phyloP scores from a whole-genome alignment of 2,113 vertebrate genomes.

The Strigops habroptila region DNA sequence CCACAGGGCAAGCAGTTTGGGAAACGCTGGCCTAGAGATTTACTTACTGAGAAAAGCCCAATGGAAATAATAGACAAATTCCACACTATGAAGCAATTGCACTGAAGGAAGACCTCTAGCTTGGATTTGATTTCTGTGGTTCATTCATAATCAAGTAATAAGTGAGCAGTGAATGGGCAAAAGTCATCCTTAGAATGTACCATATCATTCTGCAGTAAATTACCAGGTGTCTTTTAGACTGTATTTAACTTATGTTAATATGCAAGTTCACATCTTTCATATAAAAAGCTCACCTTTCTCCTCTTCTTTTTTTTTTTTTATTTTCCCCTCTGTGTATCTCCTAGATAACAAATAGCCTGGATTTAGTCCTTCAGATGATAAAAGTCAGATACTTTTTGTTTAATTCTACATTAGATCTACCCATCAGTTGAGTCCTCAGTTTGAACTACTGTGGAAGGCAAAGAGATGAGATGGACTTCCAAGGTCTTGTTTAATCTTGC shows the following conservation, averaged over 20 bases:
- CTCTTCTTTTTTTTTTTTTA: not conserved
- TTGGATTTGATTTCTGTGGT: not conserved
- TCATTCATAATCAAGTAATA: not conserved
- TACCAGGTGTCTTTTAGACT: not conserved
- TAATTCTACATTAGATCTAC: not conserved
- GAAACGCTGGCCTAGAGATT: not conserved
- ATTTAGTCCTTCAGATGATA: slow-evolving; percentile 51
- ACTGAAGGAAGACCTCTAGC: not conserved
- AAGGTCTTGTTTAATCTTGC: not conserved
- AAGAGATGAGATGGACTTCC: not conserved
- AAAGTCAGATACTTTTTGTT: not conserved
- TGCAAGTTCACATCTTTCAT: slow-evolving; percentile 7
- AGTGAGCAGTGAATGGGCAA: not conserved
- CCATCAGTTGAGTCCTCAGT: not conserved
- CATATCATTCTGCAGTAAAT: not conserved
- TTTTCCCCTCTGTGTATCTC: not conserved
- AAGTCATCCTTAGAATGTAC: not conserved
- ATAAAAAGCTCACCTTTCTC: not conserved
- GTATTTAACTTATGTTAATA: not conserved
- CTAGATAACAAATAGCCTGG: slow-evolving; percentile 20
- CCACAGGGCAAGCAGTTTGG: not conserved
- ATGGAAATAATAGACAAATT: not conserved
- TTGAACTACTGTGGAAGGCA: not conserved
- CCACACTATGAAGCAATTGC: not conserved
- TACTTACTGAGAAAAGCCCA: not conserved